Percentiles rank a stretch among this genome's conserved stretches.
phyloP scores from a whole-genome alignment of 2,888 invertebrate species.

The Endotricha flammealis region DNA sequence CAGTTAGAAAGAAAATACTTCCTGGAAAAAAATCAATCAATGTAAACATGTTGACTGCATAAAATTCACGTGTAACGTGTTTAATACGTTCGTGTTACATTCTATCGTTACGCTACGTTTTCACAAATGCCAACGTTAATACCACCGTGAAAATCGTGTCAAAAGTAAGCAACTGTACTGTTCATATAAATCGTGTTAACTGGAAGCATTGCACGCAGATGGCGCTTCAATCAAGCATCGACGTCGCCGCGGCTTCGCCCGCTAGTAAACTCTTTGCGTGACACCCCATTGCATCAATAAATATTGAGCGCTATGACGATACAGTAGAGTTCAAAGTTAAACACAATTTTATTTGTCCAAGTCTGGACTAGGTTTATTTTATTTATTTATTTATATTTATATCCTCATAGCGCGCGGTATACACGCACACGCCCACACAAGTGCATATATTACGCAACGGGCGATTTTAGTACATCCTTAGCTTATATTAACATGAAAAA shows the following conservation, averaged over 20 bases:
- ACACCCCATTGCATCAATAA: conserved; percentile 17
- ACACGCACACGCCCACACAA: conserved; percentile 24
- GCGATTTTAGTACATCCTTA: conserved; percentile 24
- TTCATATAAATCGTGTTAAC: not conserved
- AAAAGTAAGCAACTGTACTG: not conserved
- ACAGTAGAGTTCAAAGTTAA: not conserved
- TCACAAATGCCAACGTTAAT: too few species aligned
- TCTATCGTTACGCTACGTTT: too few species aligned
- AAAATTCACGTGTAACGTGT: too few species aligned
- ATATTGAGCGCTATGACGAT: conserved; percentile 6
- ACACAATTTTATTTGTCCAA: too few species aligned
- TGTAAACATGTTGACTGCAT: too few species aligned
- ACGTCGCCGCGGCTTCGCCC: conserved; percentile 16
- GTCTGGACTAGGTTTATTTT: too few species aligned
- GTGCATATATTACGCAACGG: conserved; percentile 38
- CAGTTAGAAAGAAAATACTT: too few species aligned
- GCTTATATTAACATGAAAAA: conserved; percentile 30
- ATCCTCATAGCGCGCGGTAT: conserved; percentile 18
- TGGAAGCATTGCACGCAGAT: conserved; percentile 24
- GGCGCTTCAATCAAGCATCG: conserved; percentile 16
- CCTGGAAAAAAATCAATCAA: too few species aligned
- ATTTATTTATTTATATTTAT: not conserved
- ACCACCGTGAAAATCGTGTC: too few species aligned
- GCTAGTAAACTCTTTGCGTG: conserved; percentile 19
- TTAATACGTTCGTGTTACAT: too few species aligned